Evolutionary conservation across 1,140 invertebrate genomes (phyloP).

Genomic region (Orius laevigatus): DNA sequence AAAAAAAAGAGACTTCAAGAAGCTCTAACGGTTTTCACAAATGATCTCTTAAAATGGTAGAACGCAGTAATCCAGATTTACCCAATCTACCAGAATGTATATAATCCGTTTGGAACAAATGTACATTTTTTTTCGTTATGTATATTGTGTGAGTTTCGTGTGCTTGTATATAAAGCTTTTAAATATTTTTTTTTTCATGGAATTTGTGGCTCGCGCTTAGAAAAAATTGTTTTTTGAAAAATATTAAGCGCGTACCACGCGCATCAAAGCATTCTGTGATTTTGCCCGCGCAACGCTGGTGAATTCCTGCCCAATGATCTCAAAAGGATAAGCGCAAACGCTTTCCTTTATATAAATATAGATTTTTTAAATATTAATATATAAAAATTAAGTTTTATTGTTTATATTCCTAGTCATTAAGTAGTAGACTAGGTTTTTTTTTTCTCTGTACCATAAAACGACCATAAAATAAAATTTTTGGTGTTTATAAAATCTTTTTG

Average conservation of each 20-base stretch:
- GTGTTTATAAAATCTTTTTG: too few species aligned
- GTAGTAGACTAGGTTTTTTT: constrained; percentile 14
- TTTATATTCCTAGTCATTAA: constrained; percentile 15
- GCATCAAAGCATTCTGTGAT: constrained; percentile 19
- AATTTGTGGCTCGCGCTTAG: background rate
- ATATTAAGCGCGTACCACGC: constrained; percentile 14
- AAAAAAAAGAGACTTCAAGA: constrained; percentile 13
- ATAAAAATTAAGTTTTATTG: constrained; percentile 3
- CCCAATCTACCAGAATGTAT: constrained; percentile 15
- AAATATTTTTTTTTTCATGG: background rate
- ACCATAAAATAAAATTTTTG: background rate
- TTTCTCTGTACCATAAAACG: constrained; percentile 4
- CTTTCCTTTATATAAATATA: constrained; percentile 5
- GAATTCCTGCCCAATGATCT: constrained; percentile 18
- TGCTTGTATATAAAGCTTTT: constrained; percentile 13
- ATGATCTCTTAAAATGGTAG: constrained; percentile 20
- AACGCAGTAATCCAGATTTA: constrained; percentile 5
- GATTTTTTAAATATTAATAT: background rate
- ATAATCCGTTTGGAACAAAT: constrained; percentile 4
- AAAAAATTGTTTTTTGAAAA: background rate
- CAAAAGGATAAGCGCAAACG: constrained; percentile 4
- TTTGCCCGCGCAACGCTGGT: constrained; percentile 13
- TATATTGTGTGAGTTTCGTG: constrained; percentile 6
- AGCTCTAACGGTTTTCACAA: constrained; percentile 19
- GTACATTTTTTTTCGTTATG: background rate